Evolutionary conservation across 92 coral and sea anemone genomes (phyloP), one percentile per base, ranked within the genome.

Genomic region (Actinernus sp.): DNA sequence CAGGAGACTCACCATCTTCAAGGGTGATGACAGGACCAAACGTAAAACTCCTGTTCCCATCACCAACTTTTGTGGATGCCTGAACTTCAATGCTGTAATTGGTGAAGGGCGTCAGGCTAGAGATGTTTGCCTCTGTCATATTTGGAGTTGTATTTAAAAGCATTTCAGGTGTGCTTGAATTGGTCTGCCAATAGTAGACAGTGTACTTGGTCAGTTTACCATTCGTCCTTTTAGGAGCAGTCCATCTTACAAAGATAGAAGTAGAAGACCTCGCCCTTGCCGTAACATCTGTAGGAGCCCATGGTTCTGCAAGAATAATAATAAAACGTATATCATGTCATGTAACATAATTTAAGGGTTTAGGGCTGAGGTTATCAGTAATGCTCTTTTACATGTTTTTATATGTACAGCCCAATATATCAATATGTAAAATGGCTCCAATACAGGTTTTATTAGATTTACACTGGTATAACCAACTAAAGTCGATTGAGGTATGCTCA

Each of bases 1-100:
- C n/a, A n/a, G n/a, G n/a, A n/a, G 12, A 19, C 82, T 55, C 73
- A 86, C 92, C 92, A 47, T 74, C 81, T 58, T 87, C 84, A 23
- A 16, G 1, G 1, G 93, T 87, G 28, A n/a, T 26, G 24, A 53
- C 58, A 21, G 64, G 40, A 31, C 63, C 69, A 10, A 36, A 5
- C 8, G 60, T n/a, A 4, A 22, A 27, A 46, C 88, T 81, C 25
- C 46, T 44, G 27, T 63, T 49, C 18, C 93, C 93, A 26, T 68
- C 71, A 12, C 93, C 93, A 33, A 40, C 56, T 0, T 50, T 38
- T 0, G 93, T 87, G 57, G 47, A 61, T 0, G 88, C 93, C 41
- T 68, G 84, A 3, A 81, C 79, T 26, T 51, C 57, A 11, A 72
- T 33, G 18, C 61, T 53, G 58, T 87, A 87, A 55, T 74, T 68